Evolutionary conservation across 2,888 invertebrate species (phyloP), one percentile per base, ranked within the genome.

Genomic region (Mylabris sibirica): DNA sequence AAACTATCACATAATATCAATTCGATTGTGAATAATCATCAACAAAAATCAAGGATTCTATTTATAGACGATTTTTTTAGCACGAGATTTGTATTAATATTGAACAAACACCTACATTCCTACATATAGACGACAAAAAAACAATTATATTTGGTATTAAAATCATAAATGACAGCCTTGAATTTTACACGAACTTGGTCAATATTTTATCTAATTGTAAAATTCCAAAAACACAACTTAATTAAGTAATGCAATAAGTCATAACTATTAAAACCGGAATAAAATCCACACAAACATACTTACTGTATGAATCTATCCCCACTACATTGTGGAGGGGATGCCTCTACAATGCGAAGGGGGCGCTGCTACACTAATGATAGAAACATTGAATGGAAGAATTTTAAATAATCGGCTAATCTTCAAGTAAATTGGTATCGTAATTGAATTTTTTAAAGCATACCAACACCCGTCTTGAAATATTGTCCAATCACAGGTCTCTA

Each of bases 141-240:
- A 11, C 35, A 35, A n/a, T 41, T 34, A 34, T 30, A 24, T 20
- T 34, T 35, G 30, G n/a, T 30, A 26, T 34, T n/a, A 12, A 60
- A 60, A 60, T 60, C n/a, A n/a, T 20, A 30, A 20, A 60, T 35
- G n/a, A 12, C n/a, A 60, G 6, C 60, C 60, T 60, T 60, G 60
- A 60, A 60, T 34, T 34, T 60, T 60, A 2, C 22, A 30, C 26
- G 6, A 60, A 60, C 6, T 20, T 30, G 30, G 6, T 24, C 60
- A 17, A 17, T n/a, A n/a, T n/a, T n/a, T n/a, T n/a, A 17, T 14
- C 14, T 17, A 38, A 44, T n/a, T 5, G 44, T 4, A 44, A 44
- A 44, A 30, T 30, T 30, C n/a, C n/a, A n/a, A n/a, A n/a, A 8
- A 8, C 30, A 30, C 30, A 8, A n/a, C n/a, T n/a, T n/a, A n/a